These are phyloP conservation scores for Tanytarsus gracilentus DNA, from an alignment of 2,888 invertebrate species.

Conservation along the genomic window DNA sequence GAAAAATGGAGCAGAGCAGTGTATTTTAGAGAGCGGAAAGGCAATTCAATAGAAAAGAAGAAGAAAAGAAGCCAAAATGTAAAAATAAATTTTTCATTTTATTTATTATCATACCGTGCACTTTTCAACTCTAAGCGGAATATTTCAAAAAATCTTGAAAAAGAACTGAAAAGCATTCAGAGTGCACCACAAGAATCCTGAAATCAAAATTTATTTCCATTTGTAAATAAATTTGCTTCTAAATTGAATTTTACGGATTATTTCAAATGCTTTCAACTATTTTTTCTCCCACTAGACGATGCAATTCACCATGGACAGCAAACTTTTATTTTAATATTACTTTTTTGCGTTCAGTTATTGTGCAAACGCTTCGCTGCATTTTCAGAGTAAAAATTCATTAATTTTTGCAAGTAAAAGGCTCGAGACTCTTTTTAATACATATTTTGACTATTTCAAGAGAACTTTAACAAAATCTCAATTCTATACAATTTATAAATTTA, in stretches of 20 bases:
- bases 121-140: neutral
- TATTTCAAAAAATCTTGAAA: neutral
- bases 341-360: no score
- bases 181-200: neutral
- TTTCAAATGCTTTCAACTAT: slow-evolving; percentile 13
- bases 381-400: no score
- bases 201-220: neutral
- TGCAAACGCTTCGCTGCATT: no score
- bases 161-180: neutral
- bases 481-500: no score
- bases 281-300: slow-evolving; percentile 1
- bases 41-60: neutral
- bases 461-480: no score
- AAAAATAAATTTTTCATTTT: slow-evolving; percentile 19
- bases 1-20: neutral
- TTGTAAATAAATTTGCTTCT: slow-evolving; percentile 15
- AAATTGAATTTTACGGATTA: slow-evolving; percentile 25
- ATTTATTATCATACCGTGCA: slow-evolving; percentile 20
- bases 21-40: no score
- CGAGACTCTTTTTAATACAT: no score
- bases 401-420: no score
- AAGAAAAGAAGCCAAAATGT: neutral
- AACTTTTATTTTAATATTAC: no score
- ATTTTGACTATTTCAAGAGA: no score
- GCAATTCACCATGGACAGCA: neutral